phyloP scores from a whole-genome alignment of 1,140 invertebrate species.

The Pollicipes pollicipes region DNA sequence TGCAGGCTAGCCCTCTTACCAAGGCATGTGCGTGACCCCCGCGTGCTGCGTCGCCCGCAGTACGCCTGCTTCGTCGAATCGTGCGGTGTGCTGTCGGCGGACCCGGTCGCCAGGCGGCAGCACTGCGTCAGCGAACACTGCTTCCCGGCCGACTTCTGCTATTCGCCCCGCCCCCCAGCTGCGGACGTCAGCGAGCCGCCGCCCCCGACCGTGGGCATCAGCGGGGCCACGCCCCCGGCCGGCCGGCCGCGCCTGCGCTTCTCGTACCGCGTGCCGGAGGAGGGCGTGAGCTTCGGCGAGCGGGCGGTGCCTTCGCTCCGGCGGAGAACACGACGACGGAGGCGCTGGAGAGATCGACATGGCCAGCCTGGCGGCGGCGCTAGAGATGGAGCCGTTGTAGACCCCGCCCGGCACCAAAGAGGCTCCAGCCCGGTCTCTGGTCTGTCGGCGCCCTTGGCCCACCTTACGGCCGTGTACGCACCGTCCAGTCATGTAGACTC shows the following conservation, averaged over 20 bases:
- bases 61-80: not conserved
- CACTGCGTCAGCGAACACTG: not conserved
- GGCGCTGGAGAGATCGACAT: not conserved
- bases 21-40: too few species aligned
- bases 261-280: not conserved
- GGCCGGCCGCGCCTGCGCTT: not conserved
- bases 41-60: not conserved
- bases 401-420: too few species aligned
- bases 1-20: too few species aligned
- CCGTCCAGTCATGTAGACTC: too few species aligned
- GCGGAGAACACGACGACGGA: too few species aligned
- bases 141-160: conserved; percentile 1
- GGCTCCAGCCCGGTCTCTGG: too few species aligned
- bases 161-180: not conserved
- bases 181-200: too few species aligned
- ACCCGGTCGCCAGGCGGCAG: not conserved
- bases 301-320: not conserved
- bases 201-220: too few species aligned
- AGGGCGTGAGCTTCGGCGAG: not conserved
- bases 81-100: not conserved
- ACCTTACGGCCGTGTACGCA: too few species aligned
- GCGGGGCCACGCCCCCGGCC: too few species aligned
- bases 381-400: not conserved
- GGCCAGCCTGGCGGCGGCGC: not conserved
- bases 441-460: too few species aligned